phyloP scores from a whole-genome alignment of 2,888 invertebrate species.

The Chirona hameri region DNA sequence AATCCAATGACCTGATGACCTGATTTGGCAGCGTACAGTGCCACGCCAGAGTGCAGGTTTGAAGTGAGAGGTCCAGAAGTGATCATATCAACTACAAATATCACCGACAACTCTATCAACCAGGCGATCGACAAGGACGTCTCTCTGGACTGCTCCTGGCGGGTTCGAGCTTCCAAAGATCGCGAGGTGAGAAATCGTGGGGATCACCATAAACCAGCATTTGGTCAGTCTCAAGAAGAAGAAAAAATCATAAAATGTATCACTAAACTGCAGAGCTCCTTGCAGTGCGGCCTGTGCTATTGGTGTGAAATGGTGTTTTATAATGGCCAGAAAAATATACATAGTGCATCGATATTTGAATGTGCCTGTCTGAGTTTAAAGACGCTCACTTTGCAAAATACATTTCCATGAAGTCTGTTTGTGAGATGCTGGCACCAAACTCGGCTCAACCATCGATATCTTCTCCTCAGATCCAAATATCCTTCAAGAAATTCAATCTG shows the following conservation, averaged over 20 bases:
- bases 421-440: too few relatives aligned
- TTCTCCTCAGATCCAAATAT: constrained; percentile 60
- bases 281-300: neutral
- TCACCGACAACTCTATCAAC: constrained; percentile 54
- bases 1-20: too few relatives aligned
- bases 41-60: constrained; percentile 58
- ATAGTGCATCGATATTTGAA: neutral
- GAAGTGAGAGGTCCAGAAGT: constrained; percentile 56
- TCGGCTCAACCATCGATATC: constrained; percentile 13
- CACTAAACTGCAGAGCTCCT: neutral
- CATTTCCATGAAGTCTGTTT: too few relatives aligned
- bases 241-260: too few relatives aligned
- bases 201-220: too few relatives aligned
- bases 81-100: constrained; percentile 56
- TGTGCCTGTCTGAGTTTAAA: too few relatives aligned
- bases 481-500: constrained; percentile 62
- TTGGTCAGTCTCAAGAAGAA: neutral
- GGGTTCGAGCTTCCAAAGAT: constrained; percentile 59
- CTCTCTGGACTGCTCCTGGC: constrained; percentile 71
- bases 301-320: neutral
- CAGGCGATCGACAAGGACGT: constrained; percentile 55
- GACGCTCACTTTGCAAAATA: too few relatives aligned
- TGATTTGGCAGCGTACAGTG: constrained; percentile 45
- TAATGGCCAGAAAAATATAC: neutral
- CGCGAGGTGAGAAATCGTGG: constrained; percentile 56